Conservation (phyloP, 2,113 vertebrate species). For the Origma solitaria region DNA sequence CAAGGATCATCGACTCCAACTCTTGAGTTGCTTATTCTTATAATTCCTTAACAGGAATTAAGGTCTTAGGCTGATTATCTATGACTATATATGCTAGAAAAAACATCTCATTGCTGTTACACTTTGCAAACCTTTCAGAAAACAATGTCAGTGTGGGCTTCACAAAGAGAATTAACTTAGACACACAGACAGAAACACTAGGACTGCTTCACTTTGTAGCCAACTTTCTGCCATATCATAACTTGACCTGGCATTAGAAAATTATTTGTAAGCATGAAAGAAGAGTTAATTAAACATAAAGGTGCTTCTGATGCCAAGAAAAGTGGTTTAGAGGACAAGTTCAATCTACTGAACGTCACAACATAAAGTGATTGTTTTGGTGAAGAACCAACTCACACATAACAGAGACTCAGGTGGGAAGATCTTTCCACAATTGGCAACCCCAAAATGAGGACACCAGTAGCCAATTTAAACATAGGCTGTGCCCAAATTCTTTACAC, state of each 20-base stretch:
- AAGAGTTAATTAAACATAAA: not conserved
- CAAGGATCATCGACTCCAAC: fast-evolving
- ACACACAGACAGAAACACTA: not conserved
- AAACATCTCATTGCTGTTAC: not conserved
- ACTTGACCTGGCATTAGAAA: not conserved
- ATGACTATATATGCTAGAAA: not conserved
- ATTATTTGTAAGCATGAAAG: not conserved
- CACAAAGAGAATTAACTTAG: not conserved
- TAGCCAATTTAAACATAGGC: not conserved
- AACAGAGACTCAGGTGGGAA: not conserved
- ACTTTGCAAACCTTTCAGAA: not conserved
- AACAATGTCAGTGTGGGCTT: not conserved
- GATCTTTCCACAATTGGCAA: not conserved
- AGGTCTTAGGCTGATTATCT: not conserved
- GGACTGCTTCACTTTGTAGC: not conserved
- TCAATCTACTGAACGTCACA: not conserved
- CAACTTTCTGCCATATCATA: not conserved
- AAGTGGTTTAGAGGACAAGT: not conserved
- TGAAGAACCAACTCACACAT: not conserved
- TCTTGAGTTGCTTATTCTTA: not conserved
- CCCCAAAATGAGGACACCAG: not conserved
- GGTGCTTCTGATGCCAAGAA: not conserved
- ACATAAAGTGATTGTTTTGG: not conserved
- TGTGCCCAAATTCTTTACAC: not conserved
- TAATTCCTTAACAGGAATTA: not conserved